Percentiles rank a stretch among this genome's conserved stretches.
Evolutionary conservation across 2,888 invertebrate genomes (phyloP).

Genomic region (Sinopyrophorus schimmeli): DNA sequence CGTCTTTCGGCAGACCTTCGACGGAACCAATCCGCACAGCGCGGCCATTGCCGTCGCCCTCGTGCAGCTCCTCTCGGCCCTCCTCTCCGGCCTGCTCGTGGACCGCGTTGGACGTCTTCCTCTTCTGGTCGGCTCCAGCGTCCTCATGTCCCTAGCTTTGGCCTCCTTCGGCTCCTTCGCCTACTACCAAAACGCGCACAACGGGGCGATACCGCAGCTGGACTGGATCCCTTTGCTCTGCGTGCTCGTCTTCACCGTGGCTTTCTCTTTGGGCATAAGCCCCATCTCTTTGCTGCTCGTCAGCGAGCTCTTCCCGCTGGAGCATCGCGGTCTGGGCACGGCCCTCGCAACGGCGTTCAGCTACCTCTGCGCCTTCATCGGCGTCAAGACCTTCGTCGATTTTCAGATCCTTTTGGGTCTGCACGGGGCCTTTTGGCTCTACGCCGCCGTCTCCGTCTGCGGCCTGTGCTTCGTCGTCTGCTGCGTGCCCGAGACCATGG

Average conservation of each 20-base stretch:
- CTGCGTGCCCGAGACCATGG: constrained; percentile 90
- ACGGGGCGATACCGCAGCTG: constrained; percentile 58
- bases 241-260: constrained; percentile 81
- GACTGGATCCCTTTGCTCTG: constrained; percentile 85
- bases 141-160: constrained; percentile 83
- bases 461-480: constrained; percentile 83
- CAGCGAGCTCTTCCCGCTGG: constrained; percentile 80
- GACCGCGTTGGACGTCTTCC: constrained; percentile 86
- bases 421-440: constrained; percentile 87
- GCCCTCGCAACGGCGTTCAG: constrained; percentile 86
- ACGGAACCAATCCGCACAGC: constrained; percentile 78
- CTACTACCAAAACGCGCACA: constrained; percentile 73
- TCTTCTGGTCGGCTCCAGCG: constrained; percentile 79
- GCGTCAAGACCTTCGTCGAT: constrained; percentile 85
- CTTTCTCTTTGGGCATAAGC: constrained; percentile 85
- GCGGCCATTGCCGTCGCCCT: constrained; percentile 85
- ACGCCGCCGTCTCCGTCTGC: constrained; percentile 78
- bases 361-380: constrained; percentile 83
- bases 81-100: constrained; percentile 79
- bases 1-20: constrained; percentile 83
- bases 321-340: constrained; percentile 83
- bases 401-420: constrained; percentile 73
- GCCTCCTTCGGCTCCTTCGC: constrained; percentile 84
- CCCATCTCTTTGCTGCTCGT: constrained; percentile 86
- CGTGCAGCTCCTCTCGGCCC: constrained; percentile 82